These are phyloP conservation scores for Tachysurus fulvidraco DNA, from an alignment of 2,113 vertebrate genomes.

Conservation along the genomic window DNA sequence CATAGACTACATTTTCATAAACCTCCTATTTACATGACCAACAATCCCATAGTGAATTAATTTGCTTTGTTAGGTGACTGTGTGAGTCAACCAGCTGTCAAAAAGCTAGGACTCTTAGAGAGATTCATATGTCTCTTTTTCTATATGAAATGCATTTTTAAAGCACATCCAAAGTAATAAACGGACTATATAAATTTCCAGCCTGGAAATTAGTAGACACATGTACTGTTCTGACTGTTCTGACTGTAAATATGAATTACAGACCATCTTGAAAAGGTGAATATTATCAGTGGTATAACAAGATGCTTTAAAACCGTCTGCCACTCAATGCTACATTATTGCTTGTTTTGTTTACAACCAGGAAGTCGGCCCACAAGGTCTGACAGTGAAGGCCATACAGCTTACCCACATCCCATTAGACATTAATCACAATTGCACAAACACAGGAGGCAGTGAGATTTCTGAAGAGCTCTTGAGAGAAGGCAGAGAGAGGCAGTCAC, in stretches of 20 bases:
- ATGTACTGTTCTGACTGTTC: background rate
- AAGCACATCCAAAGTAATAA: background rate
- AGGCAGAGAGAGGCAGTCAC: background rate
- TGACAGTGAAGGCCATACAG: conserved; percentile 10
- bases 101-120: background rate
- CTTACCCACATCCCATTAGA: conserved; percentile 12
- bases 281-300: background rate
- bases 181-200: background rate
- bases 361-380: background rate
- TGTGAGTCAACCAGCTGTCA: background rate
- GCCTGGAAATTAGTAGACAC: background rate
- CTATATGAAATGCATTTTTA: background rate
- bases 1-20: background rate
- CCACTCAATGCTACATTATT: conserved; percentile 21
- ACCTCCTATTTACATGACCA: background rate
- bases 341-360: conserved; percentile 24
- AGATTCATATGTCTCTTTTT: background rate
- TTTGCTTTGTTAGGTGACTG: background rate
- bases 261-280: background rate
- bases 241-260: conserved; percentile 8
- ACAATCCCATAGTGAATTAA: background rate
- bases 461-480: background rate
- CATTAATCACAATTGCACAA: conserved; percentile 13
- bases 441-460: conserved; percentile 5
- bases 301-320: background rate